Evolutionary conservation across 2,888 invertebrate species (phyloP), one percentile per base, ranked within the genome.

Genomic region (Torymus auratus): DNA sequence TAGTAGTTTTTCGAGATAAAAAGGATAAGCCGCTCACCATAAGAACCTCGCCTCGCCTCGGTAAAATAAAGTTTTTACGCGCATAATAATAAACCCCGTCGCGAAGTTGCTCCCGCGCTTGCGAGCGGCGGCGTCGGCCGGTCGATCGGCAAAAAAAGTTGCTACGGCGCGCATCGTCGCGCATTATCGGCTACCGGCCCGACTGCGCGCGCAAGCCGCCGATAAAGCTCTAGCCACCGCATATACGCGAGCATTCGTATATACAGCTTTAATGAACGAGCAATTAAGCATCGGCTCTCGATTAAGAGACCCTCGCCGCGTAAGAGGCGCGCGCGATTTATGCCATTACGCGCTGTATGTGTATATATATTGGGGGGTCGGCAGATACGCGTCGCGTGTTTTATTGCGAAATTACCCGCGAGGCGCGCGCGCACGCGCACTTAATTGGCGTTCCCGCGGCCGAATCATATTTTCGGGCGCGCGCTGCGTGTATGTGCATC

Each of bases 211-310:
- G 41, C 41, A 41, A 41, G 7, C 52, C 58, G 17, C 41, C 67
- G 78, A 78, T 78, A 78, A 78, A 72, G 60, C 41, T 68, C 78
- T 78, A 72, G 78, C 72, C 72, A 10, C 12, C 61, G 78, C 67
- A 72, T 41, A 41, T 10, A 1, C 41, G 41, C 7, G 41, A 5
- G 7, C 72, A 72, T 72, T 78, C 78, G 65, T 61, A 60, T 28
- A 28, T 10, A 10, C 7, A 41, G 41, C 60, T 72, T 84, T 86
- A 85, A 86, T 86, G 85, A 85, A 82, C 81, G 82, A 83, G 84
- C 84, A 87, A 87, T 87, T 86, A 86, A 87, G 74, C 79, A 80
- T 85, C 86, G 84, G 84, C 83, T 82, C 80, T 82, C 85, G 86
- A 86, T 86, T 86, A 86, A 86, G 64, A 41, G 55, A 62, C 17